phyloP scores from a whole-genome alignment of 2,113 vertebrate species.

The Pleuronectes platessa region DNA sequence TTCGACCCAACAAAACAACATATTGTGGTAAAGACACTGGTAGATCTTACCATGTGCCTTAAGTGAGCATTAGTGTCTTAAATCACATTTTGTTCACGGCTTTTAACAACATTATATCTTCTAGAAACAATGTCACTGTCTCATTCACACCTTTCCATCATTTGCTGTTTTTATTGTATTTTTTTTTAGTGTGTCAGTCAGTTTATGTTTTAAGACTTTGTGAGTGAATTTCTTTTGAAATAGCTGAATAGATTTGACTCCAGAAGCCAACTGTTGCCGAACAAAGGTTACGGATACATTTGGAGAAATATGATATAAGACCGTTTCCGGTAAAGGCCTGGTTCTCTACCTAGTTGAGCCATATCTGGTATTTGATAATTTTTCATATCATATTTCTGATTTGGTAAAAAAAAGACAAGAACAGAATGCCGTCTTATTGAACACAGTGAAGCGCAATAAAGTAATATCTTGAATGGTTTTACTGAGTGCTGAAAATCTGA shows the following conservation, averaged over 20 bases:
- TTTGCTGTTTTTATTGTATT: background rate
- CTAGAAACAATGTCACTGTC: too few species aligned
- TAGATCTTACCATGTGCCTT: too few species aligned
- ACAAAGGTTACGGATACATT: too few species aligned
- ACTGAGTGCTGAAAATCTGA: background rate
- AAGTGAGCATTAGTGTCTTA: background rate
- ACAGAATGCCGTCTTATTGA: background rate
- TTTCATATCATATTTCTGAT: background rate
- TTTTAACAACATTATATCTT: too few species aligned
- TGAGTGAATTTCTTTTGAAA: background rate
- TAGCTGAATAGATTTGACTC: too few species aligned
- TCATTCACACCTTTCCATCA: background rate
- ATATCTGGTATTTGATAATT: too few species aligned
- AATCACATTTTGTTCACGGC: background rate
- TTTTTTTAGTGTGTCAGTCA: background rate
- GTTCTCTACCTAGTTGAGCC: too few species aligned
- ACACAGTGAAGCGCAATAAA: background rate
- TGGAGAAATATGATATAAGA: background rate
- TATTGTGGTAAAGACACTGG: too few species aligned
- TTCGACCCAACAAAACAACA: too few species aligned
- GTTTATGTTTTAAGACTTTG: background rate
- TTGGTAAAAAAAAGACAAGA: background rate
- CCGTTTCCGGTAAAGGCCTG: too few species aligned
- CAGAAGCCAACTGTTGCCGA: too few species aligned
- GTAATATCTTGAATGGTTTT: background rate